These are phyloP conservation scores for Nyctereutes procyonoides DNA, from an alignment of 2,113 vertebrate genomes.

Conservation along the genomic window DNA sequence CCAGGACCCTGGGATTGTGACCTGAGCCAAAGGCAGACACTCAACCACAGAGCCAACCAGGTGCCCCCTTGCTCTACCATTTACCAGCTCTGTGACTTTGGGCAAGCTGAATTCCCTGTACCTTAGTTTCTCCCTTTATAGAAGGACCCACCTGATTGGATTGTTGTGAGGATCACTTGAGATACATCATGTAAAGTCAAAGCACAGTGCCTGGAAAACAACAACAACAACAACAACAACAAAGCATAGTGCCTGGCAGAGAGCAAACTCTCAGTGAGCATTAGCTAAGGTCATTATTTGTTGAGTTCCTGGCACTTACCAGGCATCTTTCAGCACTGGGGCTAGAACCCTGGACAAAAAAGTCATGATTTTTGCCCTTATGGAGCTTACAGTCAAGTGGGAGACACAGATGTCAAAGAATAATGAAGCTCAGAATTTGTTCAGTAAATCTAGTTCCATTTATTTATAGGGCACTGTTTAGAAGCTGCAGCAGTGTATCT, in stretches of 20 bases:
- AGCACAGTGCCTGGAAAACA: background rate
- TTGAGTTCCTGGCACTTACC: background rate
- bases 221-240: too few species aligned
- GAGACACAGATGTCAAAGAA: background rate
- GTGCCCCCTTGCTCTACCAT: background rate
- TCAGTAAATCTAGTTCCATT: slow-evolving; percentile 3
- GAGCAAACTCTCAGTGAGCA: background rate
- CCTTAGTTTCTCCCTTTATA: background rate
- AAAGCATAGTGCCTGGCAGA: background rate
- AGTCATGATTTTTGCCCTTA: background rate
- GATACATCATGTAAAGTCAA: background rate
- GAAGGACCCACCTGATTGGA: background rate
- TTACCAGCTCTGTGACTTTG: background rate
- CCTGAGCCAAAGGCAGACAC: too few species aligned
- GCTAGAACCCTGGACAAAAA: background rate
- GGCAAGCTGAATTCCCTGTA: background rate
- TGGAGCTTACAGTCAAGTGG: background rate
- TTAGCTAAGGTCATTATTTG: background rate
- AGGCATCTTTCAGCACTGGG: background rate
- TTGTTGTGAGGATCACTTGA: background rate
- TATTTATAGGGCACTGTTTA: background rate
- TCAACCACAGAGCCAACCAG: too few species aligned
- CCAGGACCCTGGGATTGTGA: too few species aligned
- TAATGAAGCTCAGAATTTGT: background rate
- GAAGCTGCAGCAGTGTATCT: background rate